A percentile compares a stretch with the other conserved stretches of the same genome.
Evolutionary conservation across 1,140 invertebrate species (phyloP).

Genomic region (Octopus sinensis): DNA sequence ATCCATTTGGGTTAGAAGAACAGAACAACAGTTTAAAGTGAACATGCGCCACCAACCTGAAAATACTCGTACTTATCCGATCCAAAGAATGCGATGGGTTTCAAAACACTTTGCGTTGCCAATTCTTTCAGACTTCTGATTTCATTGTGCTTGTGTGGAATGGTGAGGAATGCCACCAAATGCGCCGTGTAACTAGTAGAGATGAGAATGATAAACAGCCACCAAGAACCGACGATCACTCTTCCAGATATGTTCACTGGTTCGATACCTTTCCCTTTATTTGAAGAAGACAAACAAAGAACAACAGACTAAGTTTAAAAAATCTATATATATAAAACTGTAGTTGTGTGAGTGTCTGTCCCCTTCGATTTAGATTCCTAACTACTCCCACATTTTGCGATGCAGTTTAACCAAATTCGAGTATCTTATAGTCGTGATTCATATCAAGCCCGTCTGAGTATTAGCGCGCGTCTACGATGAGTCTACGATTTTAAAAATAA

Average conservation of each 20-base stretch:
- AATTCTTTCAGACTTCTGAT: constrained; percentile 75
- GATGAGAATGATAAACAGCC: constrained; percentile 95
- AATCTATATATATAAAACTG: too few relatives aligned
- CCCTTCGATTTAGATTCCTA: too few relatives aligned
- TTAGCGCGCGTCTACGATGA: too few relatives aligned
- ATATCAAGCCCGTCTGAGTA: too few relatives aligned
- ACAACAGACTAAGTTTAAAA: too few relatives aligned
- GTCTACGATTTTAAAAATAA: too few relatives aligned
- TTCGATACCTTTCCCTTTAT: constrained; percentile 26
- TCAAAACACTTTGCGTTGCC: constrained; percentile 80
- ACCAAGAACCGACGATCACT: constrained; percentile 76
- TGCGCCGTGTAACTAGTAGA: constrained; percentile 96
- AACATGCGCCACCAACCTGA: constrained; percentile 18
- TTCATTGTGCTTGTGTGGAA: constrained; percentile 24
- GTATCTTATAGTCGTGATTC: too few relatives aligned
- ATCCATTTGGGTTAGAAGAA: not conserved
- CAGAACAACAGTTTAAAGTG: not conserved
- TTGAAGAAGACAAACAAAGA: too few relatives aligned
- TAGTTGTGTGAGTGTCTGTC: too few relatives aligned
- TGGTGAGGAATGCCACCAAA: constrained; percentile 85
- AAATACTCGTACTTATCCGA: constrained; percentile 31
- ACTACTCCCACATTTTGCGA: too few relatives aligned
- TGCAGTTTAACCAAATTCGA: too few relatives aligned
- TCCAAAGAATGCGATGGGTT: constrained; percentile 33
- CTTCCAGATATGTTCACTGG: constrained; percentile 27